A percentile compares a stretch with the other conserved stretches of the same genome.
Evolutionary conservation across 2,797 vertebrate species (phyloP).

Genomic region (Heliangelus exortis): DNA sequence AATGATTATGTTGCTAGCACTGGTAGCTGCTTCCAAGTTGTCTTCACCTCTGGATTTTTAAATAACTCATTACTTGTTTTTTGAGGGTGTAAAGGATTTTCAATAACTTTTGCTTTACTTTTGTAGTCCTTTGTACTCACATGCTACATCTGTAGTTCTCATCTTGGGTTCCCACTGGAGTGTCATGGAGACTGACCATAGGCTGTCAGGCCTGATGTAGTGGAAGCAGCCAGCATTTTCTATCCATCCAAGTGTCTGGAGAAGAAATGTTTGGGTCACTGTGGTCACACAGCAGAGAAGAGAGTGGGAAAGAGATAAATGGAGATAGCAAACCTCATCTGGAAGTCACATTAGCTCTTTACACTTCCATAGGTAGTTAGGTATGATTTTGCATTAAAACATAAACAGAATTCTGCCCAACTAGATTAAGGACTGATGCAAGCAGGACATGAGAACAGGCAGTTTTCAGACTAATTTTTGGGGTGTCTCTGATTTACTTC

Average conservation of each 20-base stretch:
- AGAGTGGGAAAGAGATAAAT: not conserved
- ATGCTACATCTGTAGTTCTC: too few relatives aligned
- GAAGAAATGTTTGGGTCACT: not conserved
- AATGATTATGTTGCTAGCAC: not conserved
- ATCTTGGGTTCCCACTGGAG: not conserved
- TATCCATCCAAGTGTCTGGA: not conserved
- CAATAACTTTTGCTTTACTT: not conserved
- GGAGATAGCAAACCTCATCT: not conserved
- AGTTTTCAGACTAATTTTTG: not conserved
- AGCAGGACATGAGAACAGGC: not conserved
- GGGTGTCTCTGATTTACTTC: not conserved
- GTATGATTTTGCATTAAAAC: not conserved
- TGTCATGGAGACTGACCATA: not conserved
- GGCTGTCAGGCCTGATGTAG: not conserved
- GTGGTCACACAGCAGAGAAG: not conserved
- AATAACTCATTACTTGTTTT: not conserved
- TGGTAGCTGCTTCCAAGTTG: not conserved
- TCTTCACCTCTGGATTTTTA: not conserved
- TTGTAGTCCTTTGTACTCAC: not conserved
- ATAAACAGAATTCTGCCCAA: not conserved
- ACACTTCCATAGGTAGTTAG: not conserved
- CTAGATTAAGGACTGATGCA: not conserved
- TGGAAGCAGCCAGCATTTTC: not conserved
- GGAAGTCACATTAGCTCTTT: not conserved
- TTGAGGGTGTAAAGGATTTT: not conserved